Base-by-base conservation (phyloP, 2,797 vertebrate species). In the Takifugu rubripes region DNA sequence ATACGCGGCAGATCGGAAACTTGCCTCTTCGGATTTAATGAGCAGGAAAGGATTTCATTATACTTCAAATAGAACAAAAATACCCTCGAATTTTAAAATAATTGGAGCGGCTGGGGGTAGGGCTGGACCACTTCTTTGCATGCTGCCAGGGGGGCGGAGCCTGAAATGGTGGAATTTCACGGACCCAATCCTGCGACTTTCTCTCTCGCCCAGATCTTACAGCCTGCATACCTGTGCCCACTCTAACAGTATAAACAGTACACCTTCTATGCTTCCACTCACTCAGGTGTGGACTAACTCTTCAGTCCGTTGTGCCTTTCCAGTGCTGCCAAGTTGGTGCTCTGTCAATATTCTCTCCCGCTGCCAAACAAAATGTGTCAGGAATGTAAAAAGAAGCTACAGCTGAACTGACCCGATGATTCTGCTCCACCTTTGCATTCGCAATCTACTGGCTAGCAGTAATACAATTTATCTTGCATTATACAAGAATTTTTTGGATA, bases 131-230 rank as follows among this genome's bases (percentile, higher is more conserved):
- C 56, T 61, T 47, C 66, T 70, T 56, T 74, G 75, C 58, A 70
- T 56, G 25, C 48, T 72, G 70, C 75, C 80, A 70, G 77, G 54
- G 52, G 79, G 75, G 64, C 56, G 75, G 71, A 54, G 64, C 54
- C 61, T 59, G 36, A 27, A 70, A 65, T 33, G 68, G 56, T 54
- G 78, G 83, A 85, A 88, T 90, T 89, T 89, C 80, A 82, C 81
- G 81, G 70, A 76, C 48, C 61, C 48, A 50, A 72, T 74, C 49
- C 65, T 46, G 74, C 74, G 68, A 61, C 54, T 66, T 73, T 61
- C 52, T 72, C 56, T 49, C 63, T 45, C 45, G 16, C 71, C 68
- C 64, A 73, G 74, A 76, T 77, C 54, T 54, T 57, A 72, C 54
- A 56, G 12, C 33, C 48, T 25, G 69, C 65, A 70, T 71, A 66